These are phyloP conservation scores for Tyrannus savana DNA, from an alignment of 2,113 vertebrate genomes.

Conservation along the genomic window DNA sequence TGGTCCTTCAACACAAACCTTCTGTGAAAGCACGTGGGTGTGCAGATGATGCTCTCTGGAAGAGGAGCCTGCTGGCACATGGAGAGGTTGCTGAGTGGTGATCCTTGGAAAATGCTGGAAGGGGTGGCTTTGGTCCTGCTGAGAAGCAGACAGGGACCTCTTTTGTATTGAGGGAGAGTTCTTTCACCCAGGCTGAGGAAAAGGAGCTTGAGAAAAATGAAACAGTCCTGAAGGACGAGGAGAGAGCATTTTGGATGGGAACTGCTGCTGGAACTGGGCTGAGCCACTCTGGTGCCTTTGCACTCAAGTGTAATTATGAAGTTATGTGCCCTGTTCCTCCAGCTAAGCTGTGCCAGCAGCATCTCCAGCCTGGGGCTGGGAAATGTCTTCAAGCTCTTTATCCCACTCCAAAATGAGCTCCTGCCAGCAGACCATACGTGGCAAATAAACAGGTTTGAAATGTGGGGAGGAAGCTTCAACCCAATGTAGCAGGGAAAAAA, in stretches of 20 bases:
- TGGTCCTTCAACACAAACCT: not conserved
- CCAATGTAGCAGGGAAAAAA: accelerated
- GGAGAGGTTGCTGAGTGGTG: not conserved
- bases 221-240: not conserved
- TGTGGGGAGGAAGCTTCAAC: not conserved
- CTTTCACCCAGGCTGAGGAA: not conserved
- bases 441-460: not conserved
- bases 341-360: not conserved
- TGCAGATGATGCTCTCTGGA: not conserved
- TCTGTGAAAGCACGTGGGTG: not conserved
- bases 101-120: not conserved
- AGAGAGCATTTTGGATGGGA: not conserved
- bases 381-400: not conserved
- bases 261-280: not conserved
- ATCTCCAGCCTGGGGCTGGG: not conserved
- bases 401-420: not conserved
- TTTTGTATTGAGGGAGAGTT: not conserved
- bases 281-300: not conserved
- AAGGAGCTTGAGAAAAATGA: not conserved
- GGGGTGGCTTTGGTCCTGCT: not conserved
- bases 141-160: not conserved
- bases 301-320: not conserved
- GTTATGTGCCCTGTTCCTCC: not conserved
- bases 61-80: not conserved
- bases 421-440: not conserved